These are phyloP conservation scores for Spondyliosoma cantharus DNA, from an alignment of 2,797 vertebrate genomes.

Conservation along the genomic window DNA sequence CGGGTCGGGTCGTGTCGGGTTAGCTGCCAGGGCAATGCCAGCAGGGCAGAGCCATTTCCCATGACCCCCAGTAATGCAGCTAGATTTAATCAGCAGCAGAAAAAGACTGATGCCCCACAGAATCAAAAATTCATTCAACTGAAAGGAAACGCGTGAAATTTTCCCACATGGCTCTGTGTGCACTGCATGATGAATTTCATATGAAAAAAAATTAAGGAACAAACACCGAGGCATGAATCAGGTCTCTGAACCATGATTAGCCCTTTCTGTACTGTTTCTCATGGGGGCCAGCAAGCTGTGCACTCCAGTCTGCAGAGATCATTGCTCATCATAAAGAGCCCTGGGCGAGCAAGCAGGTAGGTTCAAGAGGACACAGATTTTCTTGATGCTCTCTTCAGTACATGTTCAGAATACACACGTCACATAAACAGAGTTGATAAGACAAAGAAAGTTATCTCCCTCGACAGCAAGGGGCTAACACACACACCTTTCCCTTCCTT, in stretches of 20 bases:
- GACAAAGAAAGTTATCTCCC: neutral
- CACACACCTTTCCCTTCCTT: neutral
- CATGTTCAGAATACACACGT: slow-evolving; percentile 20
- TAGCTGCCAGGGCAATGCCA: slow-evolving; percentile 24
- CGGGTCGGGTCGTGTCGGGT: neutral
- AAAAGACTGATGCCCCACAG: slow-evolving; percentile 7
- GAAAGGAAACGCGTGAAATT: slow-evolving; percentile 31
- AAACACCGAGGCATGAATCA: slow-evolving; percentile 15
- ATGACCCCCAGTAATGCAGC: slow-evolving; percentile 54
- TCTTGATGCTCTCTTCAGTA: slow-evolving; percentile 36
- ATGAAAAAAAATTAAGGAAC: slow-evolving; percentile 22
- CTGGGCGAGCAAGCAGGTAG: slow-evolving; percentile 2
- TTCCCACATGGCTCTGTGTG: slow-evolving; percentile 12
- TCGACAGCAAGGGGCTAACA: neutral
- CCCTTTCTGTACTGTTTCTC: slow-evolving; percentile 2
- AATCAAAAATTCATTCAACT: slow-evolving; percentile 30
- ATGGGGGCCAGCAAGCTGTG: neutral
- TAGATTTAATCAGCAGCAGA: slow-evolving; percentile 36
- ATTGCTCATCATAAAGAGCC: slow-evolving; percentile 30
- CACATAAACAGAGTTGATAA: neutral
- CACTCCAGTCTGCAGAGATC: slow-evolving; percentile 15
- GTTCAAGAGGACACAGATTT: slow-evolving; percentile 39
- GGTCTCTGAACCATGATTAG: slow-evolving; percentile 30
- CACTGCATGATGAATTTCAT: slow-evolving; percentile 25
- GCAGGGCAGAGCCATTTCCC: slow-evolving; percentile 52